Percentiles rank a stretch among this genome's conserved stretches.
Evolutionary conservation across 30 jellyfish, hydroid and myxozoan species (phyloP).

Genomic region (Hydra vulgaris): DNA sequence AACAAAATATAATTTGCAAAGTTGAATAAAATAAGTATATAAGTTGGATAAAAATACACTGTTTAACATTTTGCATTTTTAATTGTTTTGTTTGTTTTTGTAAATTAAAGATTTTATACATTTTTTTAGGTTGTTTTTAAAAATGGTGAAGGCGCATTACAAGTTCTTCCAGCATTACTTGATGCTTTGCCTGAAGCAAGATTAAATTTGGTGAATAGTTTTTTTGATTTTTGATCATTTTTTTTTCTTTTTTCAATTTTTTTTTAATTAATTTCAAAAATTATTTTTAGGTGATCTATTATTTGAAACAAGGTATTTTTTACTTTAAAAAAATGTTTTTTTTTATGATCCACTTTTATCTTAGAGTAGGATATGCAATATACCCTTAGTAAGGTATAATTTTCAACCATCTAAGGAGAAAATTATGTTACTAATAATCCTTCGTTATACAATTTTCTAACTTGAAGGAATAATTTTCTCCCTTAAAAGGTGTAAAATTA

Average conservation of each 20-base stretch:
- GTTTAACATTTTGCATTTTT: not conserved
- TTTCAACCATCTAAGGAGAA: too few relatives aligned
- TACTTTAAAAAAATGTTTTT: not conserved
- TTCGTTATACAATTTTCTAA: too few relatives aligned
- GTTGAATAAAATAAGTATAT: too few relatives aligned
- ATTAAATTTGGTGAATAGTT: slow-evolving; percentile 62
- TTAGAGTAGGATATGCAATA: too few relatives aligned
- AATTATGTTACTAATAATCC: too few relatives aligned
- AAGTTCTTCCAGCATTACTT: slow-evolving; percentile 90
- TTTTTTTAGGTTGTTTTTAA: slow-evolving; percentile 80
- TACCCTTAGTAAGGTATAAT: too few relatives aligned
- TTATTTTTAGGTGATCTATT: slow-evolving; percentile 65
- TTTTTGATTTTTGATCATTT: not conserved
- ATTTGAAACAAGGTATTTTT: slow-evolving; percentile 74
- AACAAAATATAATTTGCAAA: too few relatives aligned
- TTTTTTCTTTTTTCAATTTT: not conserved
- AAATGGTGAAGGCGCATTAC: slow-evolving; percentile 96
- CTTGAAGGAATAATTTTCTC: too few relatives aligned
- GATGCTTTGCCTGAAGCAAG: slow-evolving; percentile 97
- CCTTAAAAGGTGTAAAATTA: too few relatives aligned
- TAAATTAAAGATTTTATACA: not conserved
- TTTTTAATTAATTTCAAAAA: not conserved
- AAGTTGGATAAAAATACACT: too few relatives aligned
- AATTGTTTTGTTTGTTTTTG: not conserved
- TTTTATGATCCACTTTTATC: not conserved